Conservation (phyloP, 1,140 invertebrate genomes). For the Trachymyrmex septentrionalis region DNA sequence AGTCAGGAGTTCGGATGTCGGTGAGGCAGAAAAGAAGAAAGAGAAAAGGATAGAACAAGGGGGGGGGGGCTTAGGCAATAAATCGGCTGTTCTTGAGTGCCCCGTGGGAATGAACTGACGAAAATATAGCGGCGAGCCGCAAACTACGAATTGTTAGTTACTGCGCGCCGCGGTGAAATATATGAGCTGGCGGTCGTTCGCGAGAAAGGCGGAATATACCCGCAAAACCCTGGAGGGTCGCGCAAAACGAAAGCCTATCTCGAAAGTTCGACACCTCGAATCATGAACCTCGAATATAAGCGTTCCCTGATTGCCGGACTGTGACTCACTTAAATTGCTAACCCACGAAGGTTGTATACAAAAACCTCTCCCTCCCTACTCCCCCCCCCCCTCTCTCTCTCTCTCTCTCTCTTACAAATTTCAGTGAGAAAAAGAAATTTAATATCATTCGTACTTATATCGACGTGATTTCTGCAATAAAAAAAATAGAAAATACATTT, state of each 20-base stretch:
- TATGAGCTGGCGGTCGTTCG: slow-evolving; percentile 72
- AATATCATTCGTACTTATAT: not conserved
- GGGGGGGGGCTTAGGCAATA: slow-evolving; percentile 50
- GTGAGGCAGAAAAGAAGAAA: not conserved
- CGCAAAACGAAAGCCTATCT: slow-evolving; percentile 57
- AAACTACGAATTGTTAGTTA: slow-evolving; percentile 83
- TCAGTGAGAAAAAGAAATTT: not conserved
- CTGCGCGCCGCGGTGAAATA: slow-evolving; percentile 76
- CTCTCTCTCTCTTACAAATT: not conserved
- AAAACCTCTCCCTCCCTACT: not conserved
- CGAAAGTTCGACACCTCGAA: slow-evolving; percentile 69
- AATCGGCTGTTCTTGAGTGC: slow-evolving; percentile 72
- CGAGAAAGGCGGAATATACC: slow-evolving; percentile 77
- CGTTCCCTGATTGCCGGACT: slow-evolving; percentile 16
- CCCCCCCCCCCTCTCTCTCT: not conserved
- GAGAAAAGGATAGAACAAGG: not conserved
- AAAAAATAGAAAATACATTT: not conserved
- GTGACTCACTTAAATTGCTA: slow-evolving; percentile 31
- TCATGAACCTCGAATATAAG: slow-evolving; percentile 42
- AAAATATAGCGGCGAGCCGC: slow-evolving; percentile 79
- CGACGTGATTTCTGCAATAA: not conserved
- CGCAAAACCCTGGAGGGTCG: slow-evolving; percentile 67
- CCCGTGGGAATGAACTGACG: slow-evolving; percentile 76
- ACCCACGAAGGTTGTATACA: not conserved
- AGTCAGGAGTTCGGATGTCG: slow-evolving; percentile 6